Evolutionary conservation across 2,797 vertebrate genomes (phyloP).

Genomic region (Varecia variegata): DNA sequence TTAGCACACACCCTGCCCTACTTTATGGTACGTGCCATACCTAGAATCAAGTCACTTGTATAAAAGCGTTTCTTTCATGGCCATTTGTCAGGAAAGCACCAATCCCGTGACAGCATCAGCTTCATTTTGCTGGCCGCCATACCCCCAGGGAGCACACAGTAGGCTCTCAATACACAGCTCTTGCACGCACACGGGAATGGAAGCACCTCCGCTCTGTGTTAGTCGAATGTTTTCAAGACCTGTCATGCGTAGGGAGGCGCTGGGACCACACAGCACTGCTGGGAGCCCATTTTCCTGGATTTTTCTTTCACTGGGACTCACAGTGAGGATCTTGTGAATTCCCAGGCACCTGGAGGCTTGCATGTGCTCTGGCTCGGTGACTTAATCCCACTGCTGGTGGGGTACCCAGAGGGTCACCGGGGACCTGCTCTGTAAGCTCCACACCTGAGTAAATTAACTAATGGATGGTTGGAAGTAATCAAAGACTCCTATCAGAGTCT

Average conservation of each 20-base stretch:
- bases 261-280: background rate
- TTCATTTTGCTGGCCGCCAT: background rate
- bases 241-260: background rate
- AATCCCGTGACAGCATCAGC: too few species aligned
- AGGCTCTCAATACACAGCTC: background rate
- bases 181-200: background rate
- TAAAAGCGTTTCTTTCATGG: background rate
- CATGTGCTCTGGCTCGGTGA: background rate
- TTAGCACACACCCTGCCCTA: too few species aligned
- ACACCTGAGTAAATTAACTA: slow-evolving; percentile 83
- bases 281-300: background rate
- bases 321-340: background rate
- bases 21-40: background rate
- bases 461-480: slow-evolving; percentile 74
- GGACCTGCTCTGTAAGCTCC: slow-evolving; percentile 61
- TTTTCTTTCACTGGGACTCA: background rate
- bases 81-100: background rate
- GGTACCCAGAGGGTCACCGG: background rate
- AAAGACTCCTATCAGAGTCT: slow-evolving; percentile 61
- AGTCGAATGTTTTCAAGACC: background rate
- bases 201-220: rapidly evolving
- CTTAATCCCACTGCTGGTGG: background rate
- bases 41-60: background rate
- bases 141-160: rapidly evolving
- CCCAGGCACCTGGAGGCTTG: background rate